A percentile compares a stretch with the other conserved stretches of the same genome.
Conservation (phyloP, 1,140 invertebrate genomes). For the Aphelenchoides avenae region DNA sequence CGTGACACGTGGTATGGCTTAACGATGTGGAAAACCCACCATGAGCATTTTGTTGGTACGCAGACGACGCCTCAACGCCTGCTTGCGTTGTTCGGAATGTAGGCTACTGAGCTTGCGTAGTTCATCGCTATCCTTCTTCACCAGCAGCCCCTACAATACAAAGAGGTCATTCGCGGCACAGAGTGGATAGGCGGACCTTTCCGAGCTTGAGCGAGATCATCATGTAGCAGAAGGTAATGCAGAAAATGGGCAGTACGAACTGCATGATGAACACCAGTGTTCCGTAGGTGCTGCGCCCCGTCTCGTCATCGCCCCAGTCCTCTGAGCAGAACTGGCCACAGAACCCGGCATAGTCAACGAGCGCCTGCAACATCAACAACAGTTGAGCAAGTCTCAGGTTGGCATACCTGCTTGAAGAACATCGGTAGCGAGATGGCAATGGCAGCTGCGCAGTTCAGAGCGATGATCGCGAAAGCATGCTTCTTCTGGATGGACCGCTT, state of each 20-base stretch:
- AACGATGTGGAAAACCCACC: too few species aligned
- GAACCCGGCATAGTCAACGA: conserved; percentile 32
- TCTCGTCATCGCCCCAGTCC: conserved; percentile 30
- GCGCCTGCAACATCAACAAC: too few species aligned
- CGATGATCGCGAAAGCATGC: conserved; percentile 52
- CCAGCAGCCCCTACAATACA: conserved; percentile 29
- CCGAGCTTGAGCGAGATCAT: conserved; percentile 53
- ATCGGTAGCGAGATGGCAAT: conserved; percentile 37
- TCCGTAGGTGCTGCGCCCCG: conserved; percentile 33
- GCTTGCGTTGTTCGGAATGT: conserved; percentile 36
- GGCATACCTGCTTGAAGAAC: conserved; percentile 38
- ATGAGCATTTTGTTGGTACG: conserved; percentile 56
- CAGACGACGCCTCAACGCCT: conserved; percentile 41
- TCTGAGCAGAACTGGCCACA: conserved; percentile 44
- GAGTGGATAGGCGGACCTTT: conserved; percentile 22
- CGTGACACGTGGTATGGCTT: too few species aligned
- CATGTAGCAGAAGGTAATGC: conserved; percentile 52
- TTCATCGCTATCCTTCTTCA: conserved; percentile 22
- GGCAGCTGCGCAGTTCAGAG: conserved; percentile 34
- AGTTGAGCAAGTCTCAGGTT: too few species aligned
- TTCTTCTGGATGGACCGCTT: conserved; percentile 51
- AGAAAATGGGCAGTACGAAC: conserved; percentile 52
- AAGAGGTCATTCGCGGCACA: background rate
- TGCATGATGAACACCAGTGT: conserved; percentile 42
- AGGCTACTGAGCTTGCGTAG: conserved; percentile 8